Conservation (phyloP, 2,113 vertebrate genomes). For the Tachycineta bicolor region DNA sequence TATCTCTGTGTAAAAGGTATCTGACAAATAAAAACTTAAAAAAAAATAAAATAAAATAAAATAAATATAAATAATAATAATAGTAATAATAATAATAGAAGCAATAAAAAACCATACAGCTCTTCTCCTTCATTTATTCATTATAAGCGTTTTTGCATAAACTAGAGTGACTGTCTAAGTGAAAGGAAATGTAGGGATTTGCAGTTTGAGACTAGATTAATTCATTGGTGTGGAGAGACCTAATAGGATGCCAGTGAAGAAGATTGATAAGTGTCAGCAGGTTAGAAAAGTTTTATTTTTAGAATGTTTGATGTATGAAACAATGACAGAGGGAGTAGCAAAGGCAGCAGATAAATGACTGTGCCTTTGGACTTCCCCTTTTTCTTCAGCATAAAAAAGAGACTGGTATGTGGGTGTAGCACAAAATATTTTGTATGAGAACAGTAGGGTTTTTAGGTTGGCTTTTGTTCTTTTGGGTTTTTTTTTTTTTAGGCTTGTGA, state of each 20-base stretch:
- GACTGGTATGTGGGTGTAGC: background rate
- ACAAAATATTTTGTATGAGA: background rate
- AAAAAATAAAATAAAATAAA: too few relatives aligned
- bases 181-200: background rate
- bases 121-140: background rate
- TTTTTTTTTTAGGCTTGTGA: background rate
- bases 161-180: background rate
- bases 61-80: too few relatives aligned
- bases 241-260: background rate
- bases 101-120: background rate
- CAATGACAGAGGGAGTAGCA: background rate
- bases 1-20: background rate
- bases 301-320: background rate
- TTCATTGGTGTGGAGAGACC: background rate
- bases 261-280: background rate
- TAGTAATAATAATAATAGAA: too few relatives aligned
- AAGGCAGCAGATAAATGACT: background rate
- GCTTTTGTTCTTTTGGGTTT: background rate
- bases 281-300: background rate
- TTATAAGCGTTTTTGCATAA: background rate
- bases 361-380: background rate
- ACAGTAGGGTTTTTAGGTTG: background rate
- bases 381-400: background rate
- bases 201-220: background rate
- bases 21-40: background rate